A percentile compares a stretch with the other conserved stretches of the same genome.
These are phyloP conservation scores for Teleogryllus oceanicus DNA, from an alignment of 2,888 invertebrate genomes.

Conservation along the genomic window DNA sequence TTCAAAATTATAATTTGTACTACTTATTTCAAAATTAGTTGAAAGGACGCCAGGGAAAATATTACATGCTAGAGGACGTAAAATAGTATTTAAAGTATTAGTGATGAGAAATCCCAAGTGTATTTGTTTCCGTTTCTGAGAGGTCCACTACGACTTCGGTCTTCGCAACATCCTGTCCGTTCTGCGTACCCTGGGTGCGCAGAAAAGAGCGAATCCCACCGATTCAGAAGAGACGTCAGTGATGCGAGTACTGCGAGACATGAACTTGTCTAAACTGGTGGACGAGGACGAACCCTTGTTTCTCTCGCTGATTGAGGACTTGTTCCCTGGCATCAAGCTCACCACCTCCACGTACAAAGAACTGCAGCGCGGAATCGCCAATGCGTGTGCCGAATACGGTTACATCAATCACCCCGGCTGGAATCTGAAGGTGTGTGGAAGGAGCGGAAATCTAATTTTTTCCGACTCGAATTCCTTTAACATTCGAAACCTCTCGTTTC, in stretches of 20 bases:
- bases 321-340: conserved; percentile 82
- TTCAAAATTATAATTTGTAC: too few relatives aligned
- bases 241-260: conserved; percentile 86
- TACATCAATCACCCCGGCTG: conserved; percentile 78
- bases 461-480: too few relatives aligned
- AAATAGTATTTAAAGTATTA: too few relatives aligned
- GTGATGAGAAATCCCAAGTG: too few relatives aligned
- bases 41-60: too few relatives aligned
- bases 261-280: conserved; percentile 91
- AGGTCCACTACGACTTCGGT: conserved; percentile 81
- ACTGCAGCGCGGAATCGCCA: conserved; percentile 67
- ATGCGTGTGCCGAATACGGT: conserved; percentile 60
- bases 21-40: too few relatives aligned
- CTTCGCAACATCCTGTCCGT: conserved; percentile 77
- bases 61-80: too few relatives aligned
- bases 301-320: conserved; percentile 79
- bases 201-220: conserved; percentile 69
- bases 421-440: conserved; percentile 69
- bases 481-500: too few relatives aligned
- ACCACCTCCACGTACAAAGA: conserved; percentile 69
- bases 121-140: neutral
- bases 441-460: too few relatives aligned
- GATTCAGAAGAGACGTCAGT: conserved; percentile 83
- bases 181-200: conserved; percentile 72
- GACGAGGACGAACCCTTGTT: conserved; percentile 90